phyloP scores from a whole-genome alignment of 1,140 invertebrate species.

The Aphelenchoides avenae region DNA sequence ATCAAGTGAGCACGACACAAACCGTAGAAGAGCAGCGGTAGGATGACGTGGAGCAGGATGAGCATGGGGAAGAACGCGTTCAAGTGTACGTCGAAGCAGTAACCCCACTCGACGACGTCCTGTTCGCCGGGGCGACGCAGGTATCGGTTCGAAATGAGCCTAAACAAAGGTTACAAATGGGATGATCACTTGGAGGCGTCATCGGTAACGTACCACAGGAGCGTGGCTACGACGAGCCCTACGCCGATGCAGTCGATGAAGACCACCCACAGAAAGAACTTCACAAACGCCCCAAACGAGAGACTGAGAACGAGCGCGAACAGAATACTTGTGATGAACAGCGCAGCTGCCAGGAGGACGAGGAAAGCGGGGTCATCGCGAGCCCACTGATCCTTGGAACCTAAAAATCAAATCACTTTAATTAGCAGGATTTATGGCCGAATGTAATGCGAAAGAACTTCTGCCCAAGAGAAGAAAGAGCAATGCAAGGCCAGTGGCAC shows the following conservation, averaged over 20 bases:
- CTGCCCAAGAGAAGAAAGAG: too few relatives aligned
- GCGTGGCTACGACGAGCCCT: constrained; percentile 79
- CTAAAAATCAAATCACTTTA: too few relatives aligned
- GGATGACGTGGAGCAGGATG: constrained; percentile 82
- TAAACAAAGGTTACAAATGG: constrained; percentile 62
- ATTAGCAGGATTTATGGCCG: too few relatives aligned
- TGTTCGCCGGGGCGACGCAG: constrained; percentile 72
- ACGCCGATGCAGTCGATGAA: constrained; percentile 88
- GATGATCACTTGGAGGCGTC: constrained; percentile 1
- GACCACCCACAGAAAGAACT: constrained; percentile 84
- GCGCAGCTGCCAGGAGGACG: constrained; percentile 79
- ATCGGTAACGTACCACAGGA: constrained; percentile 71
- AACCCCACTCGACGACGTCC: constrained; percentile 90
- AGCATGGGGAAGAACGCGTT: constrained; percentile 95
- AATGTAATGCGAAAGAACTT: too few relatives aligned
- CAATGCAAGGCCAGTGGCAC: too few relatives aligned
- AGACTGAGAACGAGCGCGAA: constrained; percentile 78
- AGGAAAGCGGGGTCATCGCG: constrained; percentile 98
- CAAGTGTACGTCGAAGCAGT: constrained; percentile 95
- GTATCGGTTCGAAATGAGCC: constrained; percentile 83
- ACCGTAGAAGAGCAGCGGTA: constrained; percentile 57
- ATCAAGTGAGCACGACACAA: constrained; percentile 12
- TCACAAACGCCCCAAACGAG: constrained; percentile 72
- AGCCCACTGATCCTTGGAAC: constrained; percentile 96
- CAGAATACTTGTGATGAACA: constrained; percentile 81